Percentiles rank a stretch among this genome's conserved stretches.
phyloP scores from a whole-genome alignment of 2,113 vertebrate species.

The Semicossyphus pulcher region DNA sequence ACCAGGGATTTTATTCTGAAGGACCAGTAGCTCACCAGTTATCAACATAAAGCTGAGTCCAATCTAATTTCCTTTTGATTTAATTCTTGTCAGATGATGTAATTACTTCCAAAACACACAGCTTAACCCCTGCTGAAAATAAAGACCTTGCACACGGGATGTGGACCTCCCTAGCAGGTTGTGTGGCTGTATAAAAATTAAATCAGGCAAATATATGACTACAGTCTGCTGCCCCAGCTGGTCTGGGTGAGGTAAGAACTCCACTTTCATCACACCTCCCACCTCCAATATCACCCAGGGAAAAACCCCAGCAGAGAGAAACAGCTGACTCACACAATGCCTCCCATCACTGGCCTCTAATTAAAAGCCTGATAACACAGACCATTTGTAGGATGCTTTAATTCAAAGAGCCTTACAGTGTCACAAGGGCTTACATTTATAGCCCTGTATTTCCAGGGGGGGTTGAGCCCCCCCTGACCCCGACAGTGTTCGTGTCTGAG shows the following conservation, averaged over 20 bases:
- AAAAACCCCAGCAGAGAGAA: constrained; percentile 38
- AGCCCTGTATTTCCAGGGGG: background rate
- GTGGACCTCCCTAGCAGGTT: background rate
- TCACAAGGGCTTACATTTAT: constrained; percentile 9
- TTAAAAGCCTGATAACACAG: constrained; percentile 45
- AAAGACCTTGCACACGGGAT: background rate
- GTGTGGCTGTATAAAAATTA: background rate
- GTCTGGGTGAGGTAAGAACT: constrained; percentile 26
- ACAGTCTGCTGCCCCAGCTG: constrained; percentile 23
- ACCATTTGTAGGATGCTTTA: constrained; percentile 28
- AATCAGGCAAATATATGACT: background rate
- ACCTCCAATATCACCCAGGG: constrained; percentile 11
- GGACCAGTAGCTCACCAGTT: too few relatives aligned
- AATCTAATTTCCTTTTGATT: background rate
- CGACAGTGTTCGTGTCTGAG: constrained; percentile 12
- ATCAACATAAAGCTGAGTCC: too few relatives aligned
- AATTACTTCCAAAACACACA: background rate
- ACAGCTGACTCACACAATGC: constrained; percentile 61
- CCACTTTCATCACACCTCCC: constrained; percentile 27
- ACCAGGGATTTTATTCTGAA: too few relatives aligned
- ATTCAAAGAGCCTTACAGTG: constrained; percentile 26
- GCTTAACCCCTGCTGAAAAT: background rate
- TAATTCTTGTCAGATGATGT: background rate
- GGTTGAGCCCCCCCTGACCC: constrained; percentile 36
- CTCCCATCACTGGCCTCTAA: constrained; percentile 39